A percentile compares a stretch with the other conserved stretches of the same genome.
phyloP scores from a whole-genome alignment of 2,113 vertebrate species.

The Maccullochella peelii region DNA sequence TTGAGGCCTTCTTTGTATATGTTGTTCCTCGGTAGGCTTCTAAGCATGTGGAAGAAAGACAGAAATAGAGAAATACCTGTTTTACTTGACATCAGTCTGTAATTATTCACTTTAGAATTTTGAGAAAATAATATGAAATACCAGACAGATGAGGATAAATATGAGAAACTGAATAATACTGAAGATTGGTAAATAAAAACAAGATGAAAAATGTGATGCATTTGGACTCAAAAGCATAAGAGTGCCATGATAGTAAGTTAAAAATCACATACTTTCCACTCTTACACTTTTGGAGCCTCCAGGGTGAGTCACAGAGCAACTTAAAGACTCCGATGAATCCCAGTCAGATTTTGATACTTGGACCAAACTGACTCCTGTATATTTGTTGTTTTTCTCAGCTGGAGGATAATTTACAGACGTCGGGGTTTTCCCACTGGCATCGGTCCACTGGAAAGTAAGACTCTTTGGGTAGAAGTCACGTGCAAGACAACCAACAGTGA shows the following conservation, averaged over 20 bases:
- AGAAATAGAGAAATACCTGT: neutral
- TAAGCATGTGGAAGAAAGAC: no score
- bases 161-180: neutral
- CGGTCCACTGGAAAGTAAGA: conserved; percentile 33
- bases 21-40: neutral
- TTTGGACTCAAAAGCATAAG: neutral
- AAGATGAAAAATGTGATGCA: neutral
- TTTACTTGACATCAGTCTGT: neutral
- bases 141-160: neutral
- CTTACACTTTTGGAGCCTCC: fast-evolving
- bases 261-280: conserved; percentile 12
- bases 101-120: neutral
- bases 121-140: neutral
- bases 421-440: fast-evolving
- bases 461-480: conserved; percentile 7
- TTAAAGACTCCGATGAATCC: neutral
- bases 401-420: neutral
- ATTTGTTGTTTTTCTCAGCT: neutral
- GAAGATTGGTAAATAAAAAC: neutral
- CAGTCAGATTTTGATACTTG: conserved; percentile 9
- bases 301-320: neutral
- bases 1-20: neutral
- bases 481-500: conserved; percentile 51
- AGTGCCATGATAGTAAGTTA: neutral
- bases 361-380: conserved; percentile 25